These are phyloP conservation scores for Heptranchias perlo DNA, from an alignment of 2,113 vertebrate genomes.

Conservation along the genomic window DNA sequence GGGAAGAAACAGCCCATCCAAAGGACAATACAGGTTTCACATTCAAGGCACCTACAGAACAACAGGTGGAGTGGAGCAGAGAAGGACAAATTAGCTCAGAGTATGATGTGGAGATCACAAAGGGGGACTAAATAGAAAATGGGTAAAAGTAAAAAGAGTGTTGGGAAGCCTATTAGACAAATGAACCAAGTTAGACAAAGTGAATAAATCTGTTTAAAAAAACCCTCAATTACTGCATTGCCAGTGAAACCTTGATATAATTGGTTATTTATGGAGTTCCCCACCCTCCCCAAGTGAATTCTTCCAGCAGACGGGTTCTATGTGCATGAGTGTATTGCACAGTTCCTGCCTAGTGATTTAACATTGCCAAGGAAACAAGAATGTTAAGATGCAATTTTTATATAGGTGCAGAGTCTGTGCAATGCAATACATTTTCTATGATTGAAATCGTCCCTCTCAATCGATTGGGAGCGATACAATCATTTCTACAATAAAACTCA, in stretches of 20 bases:
- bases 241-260: neutral
- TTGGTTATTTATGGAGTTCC: neutral
- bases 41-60: neutral
- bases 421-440: neutral
- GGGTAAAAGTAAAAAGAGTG: neutral
- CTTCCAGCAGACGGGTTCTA: neutral
- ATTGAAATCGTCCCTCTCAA: neutral
- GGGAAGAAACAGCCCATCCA: neutral
- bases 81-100: neutral
- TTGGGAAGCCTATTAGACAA: neutral
- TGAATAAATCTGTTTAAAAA: neutral
- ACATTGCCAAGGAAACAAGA: conserved; percentile 1
- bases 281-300: conserved; percentile 5
- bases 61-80: neutral
- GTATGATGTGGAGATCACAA: neutral
- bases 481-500: neutral
- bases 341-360: conserved; percentile 16
- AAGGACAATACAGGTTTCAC: neutral
- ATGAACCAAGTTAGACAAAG: neutral
- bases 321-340: neutral
- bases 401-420: neutral
- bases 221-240: neutral
- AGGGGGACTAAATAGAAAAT: neutral
- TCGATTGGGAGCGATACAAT: neutral
- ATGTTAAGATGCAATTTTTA: neutral